Conservation (phyloP, 1,140 invertebrate species). For the Trigoniulus corallinus region DNA sequence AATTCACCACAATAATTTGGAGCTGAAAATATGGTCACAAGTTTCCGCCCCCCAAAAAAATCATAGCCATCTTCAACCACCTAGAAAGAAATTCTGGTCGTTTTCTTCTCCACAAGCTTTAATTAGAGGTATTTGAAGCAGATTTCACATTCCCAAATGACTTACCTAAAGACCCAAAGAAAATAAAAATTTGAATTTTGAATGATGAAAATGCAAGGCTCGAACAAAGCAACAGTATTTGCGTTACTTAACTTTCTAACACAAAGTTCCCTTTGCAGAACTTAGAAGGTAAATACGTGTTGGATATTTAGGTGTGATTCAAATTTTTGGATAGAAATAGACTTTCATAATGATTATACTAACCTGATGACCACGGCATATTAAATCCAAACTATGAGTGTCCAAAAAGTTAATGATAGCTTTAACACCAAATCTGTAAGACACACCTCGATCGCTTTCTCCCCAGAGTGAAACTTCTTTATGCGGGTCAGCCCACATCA, state of each 20-base stretch:
- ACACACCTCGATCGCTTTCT: slow-evolving; percentile 90
- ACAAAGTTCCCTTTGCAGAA: no score
- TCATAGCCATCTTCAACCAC: slow-evolving; percentile 59
- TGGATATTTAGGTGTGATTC: no score
- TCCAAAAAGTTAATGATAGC: slow-evolving; percentile 88
- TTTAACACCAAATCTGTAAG: slow-evolving; percentile 87
- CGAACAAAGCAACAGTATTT: no score
- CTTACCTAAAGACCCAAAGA: no score
- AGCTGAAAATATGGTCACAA: slow-evolving; percentile 59
- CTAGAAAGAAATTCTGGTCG: no score
- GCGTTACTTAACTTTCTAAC: no score
- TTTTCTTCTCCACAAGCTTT: no score
- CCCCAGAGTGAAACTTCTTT: slow-evolving; percentile 82
- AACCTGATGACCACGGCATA: slow-evolving; percentile 92
- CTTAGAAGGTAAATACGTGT: no score
- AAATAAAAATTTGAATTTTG: slow-evolving; percentile 22
- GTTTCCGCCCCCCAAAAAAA: slow-evolving; percentile 51
- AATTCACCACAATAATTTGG: slow-evolving; percentile 99
- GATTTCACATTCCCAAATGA: no score
- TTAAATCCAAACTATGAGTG: slow-evolving; percentile 86
- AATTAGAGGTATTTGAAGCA: no score
- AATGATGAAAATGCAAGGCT: no score
- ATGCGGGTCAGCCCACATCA: slow-evolving; percentile 95
- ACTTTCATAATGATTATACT: background rate
- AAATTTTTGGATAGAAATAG: slow-evolving; percentile 1